A percentile compares a stretch with the other conserved stretches of the same genome.
Evolutionary conservation across 2,113 vertebrate species (phyloP).

Genomic region (Rhineura floridana): DNA sequence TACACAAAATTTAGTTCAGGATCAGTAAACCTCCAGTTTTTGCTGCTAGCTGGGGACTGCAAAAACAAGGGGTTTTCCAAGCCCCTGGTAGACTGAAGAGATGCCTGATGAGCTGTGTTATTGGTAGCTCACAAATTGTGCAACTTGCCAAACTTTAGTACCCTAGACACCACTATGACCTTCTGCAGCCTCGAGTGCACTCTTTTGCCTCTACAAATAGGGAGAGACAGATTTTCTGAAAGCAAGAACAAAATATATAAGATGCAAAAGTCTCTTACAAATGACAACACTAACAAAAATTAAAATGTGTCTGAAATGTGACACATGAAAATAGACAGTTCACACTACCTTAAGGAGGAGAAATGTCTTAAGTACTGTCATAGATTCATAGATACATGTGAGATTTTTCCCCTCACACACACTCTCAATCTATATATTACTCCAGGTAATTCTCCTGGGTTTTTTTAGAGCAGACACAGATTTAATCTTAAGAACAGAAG

Average conservation of each 20-base stretch:
- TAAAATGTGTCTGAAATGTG: slow-evolving; percentile 21
- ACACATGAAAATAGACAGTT: slow-evolving; percentile 47
- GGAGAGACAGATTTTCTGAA: slow-evolving; percentile 54
- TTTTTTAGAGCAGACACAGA: slow-evolving; percentile 54
- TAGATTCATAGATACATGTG: accelerated
- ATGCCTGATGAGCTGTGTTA: background rate
- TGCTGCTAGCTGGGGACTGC: background rate
- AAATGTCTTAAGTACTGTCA: background rate
- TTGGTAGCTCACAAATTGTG: background rate
- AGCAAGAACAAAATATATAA: slow-evolving; percentile 37
- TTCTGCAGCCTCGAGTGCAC: slow-evolving; percentile 17
- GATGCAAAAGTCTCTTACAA: slow-evolving; percentile 52
- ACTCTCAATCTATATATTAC: slow-evolving; percentile 41
- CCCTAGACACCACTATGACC: slow-evolving; percentile 5
- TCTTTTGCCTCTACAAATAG: background rate
- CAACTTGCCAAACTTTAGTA: background rate
- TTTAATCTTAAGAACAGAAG: slow-evolving; percentile 67
- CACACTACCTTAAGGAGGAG: slow-evolving; percentile 13
- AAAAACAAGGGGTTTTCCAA: background rate
- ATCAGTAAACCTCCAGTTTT: background rate
- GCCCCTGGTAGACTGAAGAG: background rate
- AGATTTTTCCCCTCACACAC: background rate
- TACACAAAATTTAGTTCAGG: background rate
- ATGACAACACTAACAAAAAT: slow-evolving; percentile 30
- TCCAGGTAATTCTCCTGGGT: slow-evolving; percentile 63